A percentile compares a stretch with the other conserved stretches of the same genome.
Conservation (phyloP, 2,797 vertebrate genomes). For the Typhlichthys eigenmanni region DNA sequence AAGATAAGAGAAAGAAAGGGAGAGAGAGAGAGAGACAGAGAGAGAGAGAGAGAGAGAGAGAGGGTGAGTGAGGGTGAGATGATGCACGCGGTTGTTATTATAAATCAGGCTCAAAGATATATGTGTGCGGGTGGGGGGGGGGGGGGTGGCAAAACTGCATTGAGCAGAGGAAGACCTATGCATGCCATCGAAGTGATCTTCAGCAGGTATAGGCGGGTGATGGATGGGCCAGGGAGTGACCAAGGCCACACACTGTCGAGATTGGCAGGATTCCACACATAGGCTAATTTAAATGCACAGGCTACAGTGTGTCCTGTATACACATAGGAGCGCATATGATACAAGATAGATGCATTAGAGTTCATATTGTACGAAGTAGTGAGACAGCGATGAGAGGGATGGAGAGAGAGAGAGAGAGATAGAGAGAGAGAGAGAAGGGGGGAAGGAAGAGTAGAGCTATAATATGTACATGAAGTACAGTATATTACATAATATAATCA, state of each 20-base stretch:
- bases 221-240: too few species aligned
- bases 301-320: conserved; percentile 2
- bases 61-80: neutral
- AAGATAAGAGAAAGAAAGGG: neutral
- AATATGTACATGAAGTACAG: conserved; percentile 1
- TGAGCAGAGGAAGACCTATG: neutral
- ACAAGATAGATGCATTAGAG: conserved; percentile 50
- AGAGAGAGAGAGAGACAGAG: too few species aligned
- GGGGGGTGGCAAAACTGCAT: neutral
- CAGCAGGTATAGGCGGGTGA: neutral
- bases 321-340: conserved; percentile 11
- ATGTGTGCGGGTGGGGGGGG: too few species aligned
- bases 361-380: conserved; percentile 23
- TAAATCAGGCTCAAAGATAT: too few species aligned
- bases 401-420: neutral
- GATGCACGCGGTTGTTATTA: too few species aligned
- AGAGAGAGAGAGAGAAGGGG: neutral
- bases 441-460: neutral
- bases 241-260: too few species aligned
- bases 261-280: neutral
- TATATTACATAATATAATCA: too few species aligned
- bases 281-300: neutral
- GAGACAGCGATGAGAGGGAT: conserved; percentile 3
- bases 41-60: conserved; percentile 6
- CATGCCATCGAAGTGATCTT: neutral